Conservation (phyloP, 2,888 invertebrate genomes). For the Griposia aprilina region DNA sequence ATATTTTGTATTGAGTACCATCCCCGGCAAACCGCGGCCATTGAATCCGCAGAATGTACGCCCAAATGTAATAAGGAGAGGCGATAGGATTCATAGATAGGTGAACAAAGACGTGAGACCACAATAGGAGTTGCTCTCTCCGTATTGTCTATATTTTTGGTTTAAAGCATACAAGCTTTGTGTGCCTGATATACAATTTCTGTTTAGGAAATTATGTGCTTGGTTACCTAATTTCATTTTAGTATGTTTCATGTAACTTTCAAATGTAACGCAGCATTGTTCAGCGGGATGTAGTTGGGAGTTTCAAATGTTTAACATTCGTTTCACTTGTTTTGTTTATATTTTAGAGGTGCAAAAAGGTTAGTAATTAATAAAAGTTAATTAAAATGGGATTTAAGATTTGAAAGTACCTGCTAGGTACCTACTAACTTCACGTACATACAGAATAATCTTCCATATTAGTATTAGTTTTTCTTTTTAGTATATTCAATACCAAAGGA, state of each 20-base stretch:
- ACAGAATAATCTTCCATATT: not conserved
- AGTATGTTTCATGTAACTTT: constrained; percentile 50
- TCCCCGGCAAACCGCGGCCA: constrained; percentile 62
- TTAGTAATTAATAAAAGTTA: not conserved
- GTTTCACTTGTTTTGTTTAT: constrained; percentile 35
- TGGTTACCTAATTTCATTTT: constrained; percentile 62
- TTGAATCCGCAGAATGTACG: constrained; percentile 71
- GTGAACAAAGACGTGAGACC: constrained; percentile 79
- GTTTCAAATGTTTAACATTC: constrained; percentile 34
- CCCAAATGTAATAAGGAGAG: constrained; percentile 76
- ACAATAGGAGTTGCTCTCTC: constrained; percentile 74
- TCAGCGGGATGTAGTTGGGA: constrained; percentile 28
- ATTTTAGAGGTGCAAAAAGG: not conserved
- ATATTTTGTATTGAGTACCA: constrained; percentile 67
- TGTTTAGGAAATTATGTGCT: constrained; percentile 60
- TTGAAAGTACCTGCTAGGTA: not conserved
- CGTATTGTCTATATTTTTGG: constrained; percentile 78
- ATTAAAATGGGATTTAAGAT: not conserved
- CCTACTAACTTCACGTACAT: not conserved
- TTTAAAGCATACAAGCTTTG: constrained; percentile 65
- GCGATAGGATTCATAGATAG: constrained; percentile 81
- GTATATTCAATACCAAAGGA: not conserved
- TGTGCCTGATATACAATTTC: constrained; percentile 63
- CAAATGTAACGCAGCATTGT: constrained; percentile 50
- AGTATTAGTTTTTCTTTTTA: not conserved